These are phyloP conservation scores for Plemyria rubiginata DNA, from an alignment of 2,888 invertebrate species.

Conservation along the genomic window DNA sequence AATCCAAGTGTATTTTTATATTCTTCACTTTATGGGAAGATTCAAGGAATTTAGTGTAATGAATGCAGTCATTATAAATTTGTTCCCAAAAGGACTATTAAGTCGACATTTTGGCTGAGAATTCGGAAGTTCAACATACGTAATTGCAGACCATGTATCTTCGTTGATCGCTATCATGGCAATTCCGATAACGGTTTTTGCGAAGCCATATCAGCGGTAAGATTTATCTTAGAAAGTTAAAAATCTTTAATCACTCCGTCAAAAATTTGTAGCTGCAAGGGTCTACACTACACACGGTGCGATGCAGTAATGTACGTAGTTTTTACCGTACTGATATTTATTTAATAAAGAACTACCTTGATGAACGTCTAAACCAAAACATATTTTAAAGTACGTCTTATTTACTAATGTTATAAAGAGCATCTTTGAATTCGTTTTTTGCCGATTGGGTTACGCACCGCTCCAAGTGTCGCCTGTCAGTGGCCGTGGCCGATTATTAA, in stretches of 20 bases:
- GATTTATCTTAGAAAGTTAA: slow-evolving; percentile 66
- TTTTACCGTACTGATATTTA: not conserved
- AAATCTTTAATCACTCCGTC: slow-evolving; percentile 72
- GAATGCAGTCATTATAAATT: slow-evolving; percentile 32
- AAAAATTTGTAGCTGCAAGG: slow-evolving; percentile 59
- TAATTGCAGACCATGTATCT: slow-evolving; percentile 41
- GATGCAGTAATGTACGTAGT: not conserved
- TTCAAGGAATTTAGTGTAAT: slow-evolving; percentile 23
- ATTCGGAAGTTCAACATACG: slow-evolving; percentile 41
- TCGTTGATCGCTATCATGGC: slow-evolving; percentile 44
- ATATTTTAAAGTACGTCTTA: not conserved
- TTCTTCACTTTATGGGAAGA: not conserved
- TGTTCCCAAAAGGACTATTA: slow-evolving; percentile 30
- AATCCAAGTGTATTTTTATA: not conserved
- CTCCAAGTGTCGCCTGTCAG: slow-evolving; percentile 35
- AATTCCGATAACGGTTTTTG: slow-evolving; percentile 57
- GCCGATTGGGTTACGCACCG: not conserved
- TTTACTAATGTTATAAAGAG: not conserved
- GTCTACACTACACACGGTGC: slow-evolving; percentile 21
- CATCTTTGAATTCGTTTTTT: not conserved
- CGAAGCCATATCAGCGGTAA: slow-evolving; percentile 58
- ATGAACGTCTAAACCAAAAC: not conserved
- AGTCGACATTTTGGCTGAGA: slow-evolving; percentile 32
- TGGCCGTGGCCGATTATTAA: slow-evolving; percentile 74
- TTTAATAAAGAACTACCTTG: not conserved